These are phyloP conservation scores for Hippopotamyrus pictus DNA, from an alignment of 2,797 vertebrate species.

Conservation along the genomic window DNA sequence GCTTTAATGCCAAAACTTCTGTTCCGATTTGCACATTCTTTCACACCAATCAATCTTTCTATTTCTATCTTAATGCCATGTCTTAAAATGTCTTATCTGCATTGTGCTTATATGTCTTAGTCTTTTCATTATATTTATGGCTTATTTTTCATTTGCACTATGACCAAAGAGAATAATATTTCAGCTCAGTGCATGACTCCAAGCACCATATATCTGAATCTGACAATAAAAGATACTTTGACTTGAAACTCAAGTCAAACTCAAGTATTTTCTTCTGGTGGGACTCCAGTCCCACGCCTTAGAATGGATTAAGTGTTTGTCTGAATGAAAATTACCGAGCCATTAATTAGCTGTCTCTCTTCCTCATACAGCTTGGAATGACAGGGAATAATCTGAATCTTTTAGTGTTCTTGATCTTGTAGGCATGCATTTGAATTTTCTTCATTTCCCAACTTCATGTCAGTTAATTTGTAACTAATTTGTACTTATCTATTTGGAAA, in stretches of 20 bases:
- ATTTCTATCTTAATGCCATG: neutral
- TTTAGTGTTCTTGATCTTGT: neutral
- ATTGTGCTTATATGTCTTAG: neutral
- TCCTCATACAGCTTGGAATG: neutral
- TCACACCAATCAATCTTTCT: neutral
- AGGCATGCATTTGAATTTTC: neutral
- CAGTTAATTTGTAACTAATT: neutral
- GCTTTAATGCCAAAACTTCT: neutral
- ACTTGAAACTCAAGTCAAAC: neutral
- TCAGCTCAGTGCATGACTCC: neutral
- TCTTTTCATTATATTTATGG: neutral
- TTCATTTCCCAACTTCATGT: neutral
- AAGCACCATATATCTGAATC: neutral
- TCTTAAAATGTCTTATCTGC: neutral
- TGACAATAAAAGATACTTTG: neutral
- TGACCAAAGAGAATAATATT: neutral
- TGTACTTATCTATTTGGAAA: neutral
- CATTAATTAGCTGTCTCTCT: neutral
- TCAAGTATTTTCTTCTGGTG: neutral
- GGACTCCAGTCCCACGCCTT: neutral
- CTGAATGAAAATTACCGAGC: neutral
- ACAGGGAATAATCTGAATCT: neutral
- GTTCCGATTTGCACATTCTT: neutral
- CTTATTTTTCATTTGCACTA: neutral
- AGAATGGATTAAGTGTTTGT: neutral